Base-by-base conservation (phyloP, 2,113 vertebrate genomes). In the Pungitius pungitius region DNA sequence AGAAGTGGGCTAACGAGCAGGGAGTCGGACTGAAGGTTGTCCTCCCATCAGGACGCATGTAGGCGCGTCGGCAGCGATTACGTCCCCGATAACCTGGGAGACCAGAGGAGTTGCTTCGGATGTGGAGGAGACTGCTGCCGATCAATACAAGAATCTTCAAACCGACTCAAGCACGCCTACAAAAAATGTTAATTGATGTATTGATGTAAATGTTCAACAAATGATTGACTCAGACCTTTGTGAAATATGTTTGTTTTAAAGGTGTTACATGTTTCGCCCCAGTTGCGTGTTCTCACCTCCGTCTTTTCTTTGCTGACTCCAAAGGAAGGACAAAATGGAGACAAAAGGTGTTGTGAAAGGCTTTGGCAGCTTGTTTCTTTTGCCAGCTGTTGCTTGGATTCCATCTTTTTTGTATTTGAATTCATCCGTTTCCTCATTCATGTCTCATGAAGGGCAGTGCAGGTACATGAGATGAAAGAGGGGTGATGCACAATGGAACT, bases 351-450 rank as follows among this genome's bases (percentile, higher is more conserved):
- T 39, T 58, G 45, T 43, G 45, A 69, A 74, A 75, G 33, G 67
- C 65, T 76, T 30, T 73, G 71, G 59, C 78, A 81, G 56, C 61
- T 49, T 82, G 65, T 85, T 69, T 80, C 59, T 76, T 63, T 76
- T 54, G 43, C 81, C 83, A 84, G 85, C 85, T 82, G 73, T 71
- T 78, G 77, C 73, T 62, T 54, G 56, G 59, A 24, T 88, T 65
- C 52, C 6, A 20, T 68, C 68, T 60, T 61, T 80, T 17, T 65
- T 55, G 58, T 40, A 6, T 78, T 57, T 57, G 12, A 72, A 73
- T 82, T 64, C 27, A 75, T 81, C 78, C 69, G 43, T 33, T 62
- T 66, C 56, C 59, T 77, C 83, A 68, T 86, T 86, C 73, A 54
- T 42, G 56, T 51, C 70, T 72, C 54, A 37, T 55, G 73, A 62